These are phyloP conservation scores for Venustoraphidia nigricollis DNA, from an alignment of 2,888 invertebrate genomes.

Conservation along the genomic window DNA sequence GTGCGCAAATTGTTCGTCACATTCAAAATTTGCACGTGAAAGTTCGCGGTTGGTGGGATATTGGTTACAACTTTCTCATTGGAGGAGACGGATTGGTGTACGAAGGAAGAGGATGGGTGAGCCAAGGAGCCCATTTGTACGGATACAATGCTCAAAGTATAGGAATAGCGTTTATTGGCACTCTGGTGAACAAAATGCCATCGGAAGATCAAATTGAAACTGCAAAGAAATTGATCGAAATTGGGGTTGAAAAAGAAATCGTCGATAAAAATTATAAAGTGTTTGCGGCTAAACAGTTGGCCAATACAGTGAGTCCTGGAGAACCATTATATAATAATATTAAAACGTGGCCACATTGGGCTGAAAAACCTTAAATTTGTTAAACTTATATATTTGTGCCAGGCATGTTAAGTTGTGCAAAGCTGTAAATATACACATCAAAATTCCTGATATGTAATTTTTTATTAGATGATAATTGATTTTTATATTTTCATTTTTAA, in stretches of 20 bases:
- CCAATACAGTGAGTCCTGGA: conserved; percentile 53
- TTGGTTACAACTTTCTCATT: conserved; percentile 56
- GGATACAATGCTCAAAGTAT: conserved; percentile 50
- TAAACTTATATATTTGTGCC: no score
- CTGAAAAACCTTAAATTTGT: conserved; percentile 15
- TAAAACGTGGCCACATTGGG: conserved; percentile 52
- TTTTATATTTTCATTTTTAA: no score
- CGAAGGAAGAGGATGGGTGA: conserved; percentile 59
- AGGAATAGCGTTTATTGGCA: conserved; percentile 58
- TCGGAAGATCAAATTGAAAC: conserved; percentile 41
- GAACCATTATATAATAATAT: conserved; percentile 45
- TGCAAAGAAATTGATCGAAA: conserved; percentile 40
- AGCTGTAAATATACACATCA: no score
- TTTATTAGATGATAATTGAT: no score
- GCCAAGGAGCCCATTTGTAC: conserved; percentile 52
- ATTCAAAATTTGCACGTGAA: conserved; percentile 59
- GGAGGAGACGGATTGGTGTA: conserved; percentile 64
- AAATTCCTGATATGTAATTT: no score
- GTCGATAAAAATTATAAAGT: conserved; percentile 48
- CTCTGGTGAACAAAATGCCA: conserved; percentile 38
- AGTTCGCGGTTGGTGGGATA: conserved; percentile 45
- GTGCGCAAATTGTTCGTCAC: conserved; percentile 39
- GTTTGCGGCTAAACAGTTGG: conserved; percentile 49
- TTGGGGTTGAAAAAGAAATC: conserved; percentile 44
- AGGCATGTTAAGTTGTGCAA: no score